Evolutionary conservation across 1,140 invertebrate species (phyloP), one percentile per base, ranked within the genome.

Genomic region (Bombus pyrosoma): DNA sequence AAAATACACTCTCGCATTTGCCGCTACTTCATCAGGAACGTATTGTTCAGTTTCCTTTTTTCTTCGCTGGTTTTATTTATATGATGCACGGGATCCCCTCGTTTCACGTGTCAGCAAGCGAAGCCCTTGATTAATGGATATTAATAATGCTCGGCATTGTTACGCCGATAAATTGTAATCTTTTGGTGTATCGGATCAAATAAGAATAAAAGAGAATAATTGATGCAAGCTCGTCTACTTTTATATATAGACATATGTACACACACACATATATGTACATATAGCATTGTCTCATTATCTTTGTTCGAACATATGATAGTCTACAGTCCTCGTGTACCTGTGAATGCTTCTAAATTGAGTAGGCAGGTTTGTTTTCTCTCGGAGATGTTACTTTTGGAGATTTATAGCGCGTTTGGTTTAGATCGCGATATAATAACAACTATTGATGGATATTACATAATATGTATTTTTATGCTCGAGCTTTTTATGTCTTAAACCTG

Each of bases 111-210:
- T 71, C 53, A 12, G 34, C 69, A 37, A 73, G 34, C 77, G 68
- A 62, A 76, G 72, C 66, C 25, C 66, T 87, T 92, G 91, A 92
- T 91, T 92, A 93, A 93, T 93, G 90, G 87, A 89, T 87, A 90
- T 93, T 92, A 92, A 93, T 92, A 93, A 91, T 91, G 80, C 73
- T 72, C 83, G 87, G 69, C 80, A 86, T 87, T 86, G 87, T 85
- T 90, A 80, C 81, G 43, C 69, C 85, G 84, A 91, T 91, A 90
- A 90, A 92, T 91, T 83, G 89, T 84, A 79, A 91, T 91, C 81
- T 87, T 91, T 90, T 69, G 71, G 75, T 47, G 47, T 64, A 47
- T 66, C 69, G 41, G 39, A 75, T 71, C 47, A 86, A 85, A 85
- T 84, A 81, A 83, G 77, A 90, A 91, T 86, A 76, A 91, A 90